Base-by-base conservation (phyloP, 1,140 invertebrate species). In the Leptoteleia sp. region DNA sequence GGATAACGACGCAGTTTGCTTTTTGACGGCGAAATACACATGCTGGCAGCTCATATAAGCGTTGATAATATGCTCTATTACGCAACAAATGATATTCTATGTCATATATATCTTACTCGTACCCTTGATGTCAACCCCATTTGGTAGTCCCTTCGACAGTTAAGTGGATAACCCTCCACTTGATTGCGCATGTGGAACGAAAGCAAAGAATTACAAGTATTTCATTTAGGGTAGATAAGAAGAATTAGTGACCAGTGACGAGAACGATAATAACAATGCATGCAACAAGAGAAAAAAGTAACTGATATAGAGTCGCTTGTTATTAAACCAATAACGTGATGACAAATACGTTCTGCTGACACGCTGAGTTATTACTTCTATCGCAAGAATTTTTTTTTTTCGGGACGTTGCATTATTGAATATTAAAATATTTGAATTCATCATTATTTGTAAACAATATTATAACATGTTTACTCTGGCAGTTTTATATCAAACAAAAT, bases 141-240 rank as follows among this genome's bases (percentile, higher is more conserved):
- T 73, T 71, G 52, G 17, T 22, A 73, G 77, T 76, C 80, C 80
- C 80, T 76, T 67, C 62, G 78, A 68, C 80, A 79, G 80, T 81
- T 79, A 81, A 81, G 80, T 81, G 68, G 80, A 79, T 81, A 62
- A 64, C 71, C 73, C 76, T 68, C 80, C 72, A 79, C 80, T 81
- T 65, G 62, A 79, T 71, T 79, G 64, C 59, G 43, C 48, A 12
- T 40, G 57, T 75, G 71, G 64, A 77, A 80, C 80, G 79, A 79
- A 76, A 70, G 73, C 47, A 80, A 82, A 84, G 85, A 86, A 86
- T 86, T 64, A 80, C 83, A 86, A 86, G 79, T 86, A 86, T 86
- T 86, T 86, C 83, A 86, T 86, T 86, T 86, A 81, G 82, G 82
- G 85, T 72, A 84, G 85, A 85, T 86, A 85, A 83, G 79, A 86